phyloP scores from a whole-genome alignment of 1,140 invertebrate genomes.

The Cotesia vestalis region DNA sequence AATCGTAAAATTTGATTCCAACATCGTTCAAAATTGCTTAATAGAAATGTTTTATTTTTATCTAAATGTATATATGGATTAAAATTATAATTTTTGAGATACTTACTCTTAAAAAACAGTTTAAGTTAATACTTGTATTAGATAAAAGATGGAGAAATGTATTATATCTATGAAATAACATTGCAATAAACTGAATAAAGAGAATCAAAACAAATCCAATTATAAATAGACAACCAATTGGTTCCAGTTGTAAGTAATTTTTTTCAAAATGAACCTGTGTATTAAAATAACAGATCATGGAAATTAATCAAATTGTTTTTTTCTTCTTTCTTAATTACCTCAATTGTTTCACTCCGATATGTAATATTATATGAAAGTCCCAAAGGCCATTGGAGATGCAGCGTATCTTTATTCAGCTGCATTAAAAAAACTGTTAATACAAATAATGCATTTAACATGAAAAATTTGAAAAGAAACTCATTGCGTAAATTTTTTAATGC shows the following conservation, averaged over 20 bases:
- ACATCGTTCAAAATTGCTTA: no score
- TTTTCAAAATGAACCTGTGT: constrained; percentile 63
- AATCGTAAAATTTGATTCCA: no score
- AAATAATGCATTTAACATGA: constrained; percentile 86
- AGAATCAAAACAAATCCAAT: constrained; percentile 63
- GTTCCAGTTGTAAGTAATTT: constrained; percentile 74
- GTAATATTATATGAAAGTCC: constrained; percentile 74
- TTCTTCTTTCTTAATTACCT: constrained; percentile 47
- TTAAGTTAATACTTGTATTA: constrained; percentile 71
- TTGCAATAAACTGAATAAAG: constrained; percentile 82
- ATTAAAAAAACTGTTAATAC: constrained; percentile 82
- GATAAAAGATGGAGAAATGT: constrained; percentile 87
- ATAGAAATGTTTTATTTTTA: no score
- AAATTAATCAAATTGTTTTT: no score
- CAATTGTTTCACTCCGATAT: constrained; percentile 61
- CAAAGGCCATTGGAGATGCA: constrained; percentile 78
- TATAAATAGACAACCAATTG: constrained; percentile 59
- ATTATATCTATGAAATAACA: constrained; percentile 85
- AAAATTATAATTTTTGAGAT: background rate
- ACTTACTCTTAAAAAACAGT: constrained; percentile 49
- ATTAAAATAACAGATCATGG: constrained; percentile 17
- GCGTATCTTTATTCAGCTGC: constrained; percentile 77
- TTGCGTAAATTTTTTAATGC: constrained; percentile 76
- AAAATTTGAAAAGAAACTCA: constrained; percentile 79
- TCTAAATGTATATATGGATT: no score